Evolutionary conservation across 2,888 invertebrate species (phyloP).

Genomic region (Tetranychus piercei): DNA sequence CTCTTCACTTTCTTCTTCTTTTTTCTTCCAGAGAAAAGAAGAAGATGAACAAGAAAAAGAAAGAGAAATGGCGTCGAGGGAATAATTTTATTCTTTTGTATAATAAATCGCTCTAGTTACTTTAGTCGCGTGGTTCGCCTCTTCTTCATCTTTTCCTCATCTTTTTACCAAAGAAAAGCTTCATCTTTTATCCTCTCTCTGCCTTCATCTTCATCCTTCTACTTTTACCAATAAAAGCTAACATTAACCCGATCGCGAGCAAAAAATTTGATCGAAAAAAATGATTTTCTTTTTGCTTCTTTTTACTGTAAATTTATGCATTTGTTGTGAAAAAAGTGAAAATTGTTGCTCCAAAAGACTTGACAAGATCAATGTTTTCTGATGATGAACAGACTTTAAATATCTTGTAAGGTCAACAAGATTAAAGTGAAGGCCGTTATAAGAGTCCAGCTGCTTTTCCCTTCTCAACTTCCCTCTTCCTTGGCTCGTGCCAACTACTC

Average conservation of each 20-base stretch:
- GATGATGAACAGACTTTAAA: not conserved
- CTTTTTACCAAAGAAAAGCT: not conserved
- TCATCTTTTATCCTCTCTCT: not conserved
- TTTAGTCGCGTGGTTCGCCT: not conserved
- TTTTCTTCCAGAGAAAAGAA: not conserved
- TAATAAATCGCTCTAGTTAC: not conserved
- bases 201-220: not conserved
- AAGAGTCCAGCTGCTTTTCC: not conserved
- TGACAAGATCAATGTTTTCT: not conserved
- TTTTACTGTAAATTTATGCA: not conserved
- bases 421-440: not conserved
- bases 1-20: not conserved
- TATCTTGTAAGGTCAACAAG: not conserved
- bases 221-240: not conserved
- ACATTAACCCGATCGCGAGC: not conserved
- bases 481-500: not conserved
- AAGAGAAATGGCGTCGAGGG: constrained; percentile 1
- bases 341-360: not conserved
- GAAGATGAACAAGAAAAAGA: not conserved
- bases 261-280: not conserved
- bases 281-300: not conserved
- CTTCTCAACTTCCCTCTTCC: not conserved
- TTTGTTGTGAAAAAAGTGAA: not conserved
- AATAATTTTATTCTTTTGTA: not conserved
- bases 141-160: constrained; percentile 6